Evolutionary conservation across 2,888 invertebrate species (phyloP).

Genomic region (Oscheius sp.): DNA sequence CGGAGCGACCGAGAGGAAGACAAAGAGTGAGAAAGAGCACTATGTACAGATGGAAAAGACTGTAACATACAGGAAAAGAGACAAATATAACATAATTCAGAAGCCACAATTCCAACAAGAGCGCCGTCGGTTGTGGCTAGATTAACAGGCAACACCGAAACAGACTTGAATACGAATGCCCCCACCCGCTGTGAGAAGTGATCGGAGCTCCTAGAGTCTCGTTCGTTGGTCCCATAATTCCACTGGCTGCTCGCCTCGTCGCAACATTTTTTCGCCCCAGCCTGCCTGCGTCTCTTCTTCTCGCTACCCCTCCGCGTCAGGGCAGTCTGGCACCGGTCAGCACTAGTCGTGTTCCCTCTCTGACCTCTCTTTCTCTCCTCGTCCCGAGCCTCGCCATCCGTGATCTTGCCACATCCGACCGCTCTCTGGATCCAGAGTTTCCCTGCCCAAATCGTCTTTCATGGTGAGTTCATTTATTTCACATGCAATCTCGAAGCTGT

Average conservation of each 20-base stretch:
- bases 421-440: not conserved
- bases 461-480: not conserved
- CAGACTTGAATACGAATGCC: too few species aligned
- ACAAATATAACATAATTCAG: too few species aligned
- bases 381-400: conserved; percentile 10
- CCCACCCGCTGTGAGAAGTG: too few species aligned
- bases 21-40: too few species aligned
- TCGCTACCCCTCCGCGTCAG: conserved; percentile 1
- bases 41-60: too few species aligned
- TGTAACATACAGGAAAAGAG: too few species aligned
- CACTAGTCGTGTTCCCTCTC: conserved; percentile 22
- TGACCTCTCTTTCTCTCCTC: conserved; percentile 16
- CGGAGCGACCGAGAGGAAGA: too few species aligned
- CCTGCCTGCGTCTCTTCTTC: conserved; percentile 29
- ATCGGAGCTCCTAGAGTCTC: too few species aligned
- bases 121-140: not conserved
- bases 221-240: conserved; percentile 15
- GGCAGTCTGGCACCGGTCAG: conserved; percentile 37
- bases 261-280: conserved; percentile 28
- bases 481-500: not conserved
- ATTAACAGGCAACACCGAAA: too few species aligned
- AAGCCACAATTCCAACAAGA: not conserved
- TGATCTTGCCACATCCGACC: conserved; percentile 17
- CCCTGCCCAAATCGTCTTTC: not conserved
- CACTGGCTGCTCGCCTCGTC: not conserved